Conservation (phyloP, 1,140 invertebrate species). For the Mylabris phalerata region DNA sequence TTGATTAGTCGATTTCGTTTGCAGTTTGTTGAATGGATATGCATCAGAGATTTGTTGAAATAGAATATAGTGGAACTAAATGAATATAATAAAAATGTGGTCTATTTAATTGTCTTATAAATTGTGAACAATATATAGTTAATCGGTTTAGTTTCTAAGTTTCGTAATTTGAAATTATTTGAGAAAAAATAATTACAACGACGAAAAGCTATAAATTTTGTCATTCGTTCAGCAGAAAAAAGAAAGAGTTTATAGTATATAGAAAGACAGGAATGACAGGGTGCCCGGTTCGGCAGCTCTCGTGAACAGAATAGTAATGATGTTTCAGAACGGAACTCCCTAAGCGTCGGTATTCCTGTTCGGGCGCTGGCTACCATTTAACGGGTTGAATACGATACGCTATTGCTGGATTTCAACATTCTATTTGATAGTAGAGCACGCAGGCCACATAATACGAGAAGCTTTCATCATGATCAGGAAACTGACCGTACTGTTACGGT, state of each 20-base stretch:
- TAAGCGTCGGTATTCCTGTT: constrained; percentile 19
- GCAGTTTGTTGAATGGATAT: no score
- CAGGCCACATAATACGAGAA: constrained; percentile 23
- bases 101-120: no score
- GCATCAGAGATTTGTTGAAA: no score
- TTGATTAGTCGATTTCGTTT: no score
- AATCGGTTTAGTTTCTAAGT: background rate
- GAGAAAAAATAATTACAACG: constrained; percentile 25
- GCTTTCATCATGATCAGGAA: constrained; percentile 24
- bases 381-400: constrained; percentile 24
- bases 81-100: no score
- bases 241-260: constrained; percentile 32
- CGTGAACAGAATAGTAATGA: constrained; percentile 38
- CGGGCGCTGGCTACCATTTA: constrained; percentile 24
- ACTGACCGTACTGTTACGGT: background rate
- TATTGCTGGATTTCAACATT: constrained; percentile 26
- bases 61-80: no score
- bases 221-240: constrained; percentile 32
- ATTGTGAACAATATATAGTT: background rate
- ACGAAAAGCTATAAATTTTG: constrained; percentile 33
- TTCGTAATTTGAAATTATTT: constrained; percentile 10
- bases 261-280: constrained; percentile 38
- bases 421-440: constrained; percentile 24
- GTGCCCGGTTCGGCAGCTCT: constrained; percentile 29
- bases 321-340: constrained; percentile 19